Percentiles rank a stretch among this genome's conserved stretches.
Conservation (phyloP, 2,797 vertebrate species). For the Liparis tanakae region DNA sequence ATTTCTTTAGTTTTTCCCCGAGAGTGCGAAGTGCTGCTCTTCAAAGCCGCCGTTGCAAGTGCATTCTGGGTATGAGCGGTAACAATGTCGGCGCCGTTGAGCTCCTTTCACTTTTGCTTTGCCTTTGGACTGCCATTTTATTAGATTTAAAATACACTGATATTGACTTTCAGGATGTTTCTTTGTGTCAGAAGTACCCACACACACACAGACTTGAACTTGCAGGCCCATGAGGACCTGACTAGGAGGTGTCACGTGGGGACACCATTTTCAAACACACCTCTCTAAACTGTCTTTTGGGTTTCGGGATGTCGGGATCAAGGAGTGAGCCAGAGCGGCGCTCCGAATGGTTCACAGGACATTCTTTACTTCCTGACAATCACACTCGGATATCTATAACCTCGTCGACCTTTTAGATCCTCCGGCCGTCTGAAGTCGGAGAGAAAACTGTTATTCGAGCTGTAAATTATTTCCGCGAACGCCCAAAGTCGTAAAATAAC, state of each 20-base stretch:
- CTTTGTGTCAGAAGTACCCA: constrained; percentile 24
- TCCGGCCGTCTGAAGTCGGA: neutral
- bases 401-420: neutral
- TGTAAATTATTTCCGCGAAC: constrained; percentile 24
- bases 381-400: neutral
- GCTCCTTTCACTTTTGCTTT: constrained; percentile 52
- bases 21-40: constrained; percentile 54
- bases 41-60: constrained; percentile 56
- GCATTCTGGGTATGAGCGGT: constrained; percentile 51
- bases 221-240: too few species aligned
- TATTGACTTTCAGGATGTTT: constrained; percentile 31
- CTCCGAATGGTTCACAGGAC: constrained; percentile 22
- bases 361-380: constrained; percentile 26
- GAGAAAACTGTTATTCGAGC: neutral
- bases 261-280: constrained; percentile 7
- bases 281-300: constrained; percentile 26
- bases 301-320: constrained; percentile 46
- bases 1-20: constrained; percentile 60
- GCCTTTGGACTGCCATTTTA: constrained; percentile 52
- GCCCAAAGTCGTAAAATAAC: constrained; percentile 22
- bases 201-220: constrained; percentile 6
- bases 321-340: constrained; percentile 8
- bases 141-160: constrained; percentile 33
- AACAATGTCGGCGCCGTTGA: constrained; percentile 62
- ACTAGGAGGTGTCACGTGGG: too few species aligned